Evolutionary conservation across 2,797 vertebrate genomes (phyloP), one percentile per base, ranked within the genome.

Genomic region (Tolypeutes matacus): DNA sequence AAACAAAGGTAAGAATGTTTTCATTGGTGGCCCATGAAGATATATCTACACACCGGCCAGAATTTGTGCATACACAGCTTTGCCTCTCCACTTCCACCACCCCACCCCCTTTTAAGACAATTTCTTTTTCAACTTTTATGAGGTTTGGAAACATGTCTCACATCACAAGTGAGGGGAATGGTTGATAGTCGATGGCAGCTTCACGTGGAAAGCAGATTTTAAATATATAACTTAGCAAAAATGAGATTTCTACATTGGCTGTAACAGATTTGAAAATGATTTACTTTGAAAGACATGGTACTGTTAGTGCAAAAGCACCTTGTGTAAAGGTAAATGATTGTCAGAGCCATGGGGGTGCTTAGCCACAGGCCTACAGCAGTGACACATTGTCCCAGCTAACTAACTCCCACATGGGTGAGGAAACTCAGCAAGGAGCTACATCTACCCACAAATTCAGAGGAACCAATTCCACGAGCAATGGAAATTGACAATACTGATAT

Each of bases 231-330:
- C 62, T 83, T 83, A 72, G 83, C 8, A 49, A 69, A 86, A 86
- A 84, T 51, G 14, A n/a, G 21, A 70, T 88, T 88, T 85, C 76
- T 76, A 76, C 65, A 36, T 18, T 27, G 60, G 36, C 49, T 84
- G 14, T 78, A 94, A 77, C 90, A 91, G 89, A 91, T 69, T 95
- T 95, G 86, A 49, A 93, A 94, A 96, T 91, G 82, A 95, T 96
- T 97, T 95, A 89, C 95, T 95, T 51, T 56, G 69, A 97, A 84
- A 95, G 42, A 51, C 31, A 49, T 42, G 42, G 87, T 14, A 82
- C 42, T 91, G 29, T 89, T 58, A 92, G 80, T 70, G 56, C n/a
- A 46, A 94, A 88, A 93, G 13, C 14, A 2, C 69, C 70, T 93
- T 73, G 25, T 13, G 34, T 27, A 20, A 58, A 86, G 62, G 95